Percentiles rank a stretch among this genome's conserved stretches.
These are phyloP conservation scores for Ditylenchus weischeri DNA, from an alignment of 2,888 invertebrate species.

Conservation along the genomic window DNA sequence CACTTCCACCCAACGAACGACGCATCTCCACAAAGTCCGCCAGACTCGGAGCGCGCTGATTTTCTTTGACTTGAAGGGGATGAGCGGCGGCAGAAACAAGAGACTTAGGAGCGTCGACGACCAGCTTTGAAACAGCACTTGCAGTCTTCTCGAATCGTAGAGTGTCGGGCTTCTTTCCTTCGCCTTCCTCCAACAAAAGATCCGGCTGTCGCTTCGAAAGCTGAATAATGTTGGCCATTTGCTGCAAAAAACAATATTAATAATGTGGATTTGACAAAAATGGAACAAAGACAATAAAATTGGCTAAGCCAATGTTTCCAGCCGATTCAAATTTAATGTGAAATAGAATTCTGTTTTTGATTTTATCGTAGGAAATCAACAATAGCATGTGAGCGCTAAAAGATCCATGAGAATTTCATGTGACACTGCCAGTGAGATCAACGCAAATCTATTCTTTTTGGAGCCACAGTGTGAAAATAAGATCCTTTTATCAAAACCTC, in stretches of 20 bases:
- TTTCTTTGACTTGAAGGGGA: slow-evolving; percentile 30
- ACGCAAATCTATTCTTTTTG: too few species aligned
- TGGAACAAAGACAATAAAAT: neutral
- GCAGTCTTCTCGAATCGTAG: neutral
- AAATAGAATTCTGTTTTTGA: too few species aligned
- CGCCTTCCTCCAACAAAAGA: slow-evolving; percentile 28
- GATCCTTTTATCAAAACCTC: too few species aligned
- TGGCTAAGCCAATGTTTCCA: neutral
- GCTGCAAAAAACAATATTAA: neutral
- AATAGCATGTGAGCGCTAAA: too few species aligned
- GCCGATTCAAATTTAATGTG: too few species aligned
- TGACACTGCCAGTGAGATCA: too few species aligned
- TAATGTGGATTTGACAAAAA: neutral
- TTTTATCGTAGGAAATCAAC: too few species aligned
- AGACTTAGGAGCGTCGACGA: slow-evolving; percentile 21
- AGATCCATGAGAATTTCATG: too few species aligned
- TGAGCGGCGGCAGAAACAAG: slow-evolving; percentile 24
- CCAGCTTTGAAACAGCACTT: neutral
- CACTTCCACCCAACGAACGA: slow-evolving; percentile 44
- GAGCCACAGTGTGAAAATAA: too few species aligned
- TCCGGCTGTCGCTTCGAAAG: slow-evolving; percentile 29
- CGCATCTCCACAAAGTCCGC: slow-evolving; percentile 45
- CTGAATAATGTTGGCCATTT: slow-evolving; percentile 25
- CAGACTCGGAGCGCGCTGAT: slow-evolving; percentile 41
- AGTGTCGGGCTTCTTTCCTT: slow-evolving; percentile 1